A percentile compares a stretch with the other conserved stretches of the same genome.
Conservation (phyloP, 2,888 invertebrate species). For the Lepidochitona cinerea region DNA sequence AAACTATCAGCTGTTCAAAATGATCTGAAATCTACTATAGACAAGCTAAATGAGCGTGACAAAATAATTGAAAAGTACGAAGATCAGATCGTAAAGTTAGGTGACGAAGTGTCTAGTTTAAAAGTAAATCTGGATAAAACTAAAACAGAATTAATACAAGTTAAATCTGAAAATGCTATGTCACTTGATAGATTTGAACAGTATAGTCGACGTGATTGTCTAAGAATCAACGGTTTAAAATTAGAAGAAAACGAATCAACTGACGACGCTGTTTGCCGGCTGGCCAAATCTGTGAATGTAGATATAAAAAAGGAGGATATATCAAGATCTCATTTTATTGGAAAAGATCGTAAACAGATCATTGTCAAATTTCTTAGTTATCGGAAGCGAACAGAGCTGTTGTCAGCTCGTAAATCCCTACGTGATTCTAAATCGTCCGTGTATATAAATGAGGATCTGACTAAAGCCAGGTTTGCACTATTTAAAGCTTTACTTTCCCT, state of each 20-base stretch:
- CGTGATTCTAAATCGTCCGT: background rate
- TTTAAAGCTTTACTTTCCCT: background rate
- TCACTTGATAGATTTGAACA: constrained; percentile 1
- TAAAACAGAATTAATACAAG: background rate
- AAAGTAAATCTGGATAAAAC: background rate
- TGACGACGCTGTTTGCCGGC: background rate
- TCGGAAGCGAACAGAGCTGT: background rate
- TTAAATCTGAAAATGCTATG: no score
- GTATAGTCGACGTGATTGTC: background rate
- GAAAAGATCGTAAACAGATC: background rate
- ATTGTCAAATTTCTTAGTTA: background rate
- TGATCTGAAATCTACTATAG: background rate
- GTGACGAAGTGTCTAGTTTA: background rate
- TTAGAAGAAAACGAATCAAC: background rate
- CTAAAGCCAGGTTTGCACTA: background rate
- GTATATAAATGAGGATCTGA: constrained; percentile 1
- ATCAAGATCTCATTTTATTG: background rate
- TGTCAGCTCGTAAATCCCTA: background rate
- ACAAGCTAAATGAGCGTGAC: background rate
- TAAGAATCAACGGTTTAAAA: background rate
- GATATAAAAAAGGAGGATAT: background rate
- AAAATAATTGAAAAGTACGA: background rate
- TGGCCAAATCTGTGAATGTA: background rate
- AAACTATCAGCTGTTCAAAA: background rate
- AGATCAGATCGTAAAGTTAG: background rate